Percentiles rank a stretch among this genome's conserved stretches.
Evolutionary conservation across 2,888 invertebrate species (phyloP).

Genomic region (Nomada flava): DNA sequence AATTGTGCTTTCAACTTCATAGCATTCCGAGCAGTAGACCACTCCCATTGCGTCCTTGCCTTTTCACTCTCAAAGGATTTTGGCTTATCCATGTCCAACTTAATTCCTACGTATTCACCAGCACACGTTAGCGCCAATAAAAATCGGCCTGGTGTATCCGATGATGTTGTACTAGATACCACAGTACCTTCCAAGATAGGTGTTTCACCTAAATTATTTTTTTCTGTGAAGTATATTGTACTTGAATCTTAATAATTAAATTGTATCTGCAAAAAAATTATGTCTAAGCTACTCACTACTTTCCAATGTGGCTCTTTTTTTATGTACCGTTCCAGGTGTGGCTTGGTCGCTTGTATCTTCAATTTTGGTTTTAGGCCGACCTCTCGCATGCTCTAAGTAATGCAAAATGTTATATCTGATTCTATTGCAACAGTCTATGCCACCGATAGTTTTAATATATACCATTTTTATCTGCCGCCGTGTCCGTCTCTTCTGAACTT

Average conservation of each 20-base stretch:
- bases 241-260: constrained; percentile 18
- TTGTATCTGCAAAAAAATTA: neutral
- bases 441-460: constrained; percentile 11
- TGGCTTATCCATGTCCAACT: constrained; percentile 87
- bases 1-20: constrained; percentile 87
- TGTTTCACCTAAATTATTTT: constrained; percentile 66
- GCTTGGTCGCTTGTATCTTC: constrained; percentile 79
- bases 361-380: constrained; percentile 76
- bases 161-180: constrained; percentile 63
- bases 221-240: constrained; percentile 68
- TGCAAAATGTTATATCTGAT: constrained; percentile 22
- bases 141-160: constrained; percentile 79
- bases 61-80: constrained; percentile 87
- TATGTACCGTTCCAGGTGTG: constrained; percentile 71
- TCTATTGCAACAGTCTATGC: neutral
- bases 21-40: constrained; percentile 87
- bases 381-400: constrained; percentile 78
- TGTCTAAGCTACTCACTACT: constrained; percentile 71
- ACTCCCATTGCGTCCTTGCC: constrained; percentile 88
- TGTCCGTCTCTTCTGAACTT: constrained; percentile 80
- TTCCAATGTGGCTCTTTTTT: constrained; percentile 77
- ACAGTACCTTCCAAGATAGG: constrained; percentile 68
- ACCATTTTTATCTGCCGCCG: constrained; percentile 73
- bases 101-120: constrained; percentile 88
- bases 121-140: constrained; percentile 87